Conservation (phyloP, 2,113 vertebrate genomes). For the Donacobius atricapilla region DNA sequence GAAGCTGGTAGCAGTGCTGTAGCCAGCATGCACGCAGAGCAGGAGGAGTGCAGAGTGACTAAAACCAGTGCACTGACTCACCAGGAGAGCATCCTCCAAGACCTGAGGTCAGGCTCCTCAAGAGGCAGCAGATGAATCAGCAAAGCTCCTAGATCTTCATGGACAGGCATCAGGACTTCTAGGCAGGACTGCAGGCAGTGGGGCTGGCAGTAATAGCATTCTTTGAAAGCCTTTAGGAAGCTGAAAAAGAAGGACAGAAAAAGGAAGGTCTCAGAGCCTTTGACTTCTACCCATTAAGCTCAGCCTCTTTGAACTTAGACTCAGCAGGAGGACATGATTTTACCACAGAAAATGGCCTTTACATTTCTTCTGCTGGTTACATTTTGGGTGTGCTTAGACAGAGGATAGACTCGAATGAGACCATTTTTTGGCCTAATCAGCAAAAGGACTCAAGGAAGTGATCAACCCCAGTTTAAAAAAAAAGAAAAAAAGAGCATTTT, state of each 20-base stretch:
- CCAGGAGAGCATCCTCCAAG: background rate
- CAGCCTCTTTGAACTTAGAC: background rate
- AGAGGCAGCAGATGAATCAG: background rate
- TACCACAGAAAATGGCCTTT: background rate
- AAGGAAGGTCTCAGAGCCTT: background rate
- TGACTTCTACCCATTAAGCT: slow-evolving; percentile 9
- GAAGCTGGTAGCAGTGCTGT: background rate
- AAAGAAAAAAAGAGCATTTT: background rate
- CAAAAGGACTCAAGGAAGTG: background rate
- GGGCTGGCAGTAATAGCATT: fast-evolving
- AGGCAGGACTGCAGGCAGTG: background rate
- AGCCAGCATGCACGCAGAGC: background rate
- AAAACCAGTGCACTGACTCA: background rate
- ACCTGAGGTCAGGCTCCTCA: background rate
- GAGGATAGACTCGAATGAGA: background rate
- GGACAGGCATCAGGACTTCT: background rate
- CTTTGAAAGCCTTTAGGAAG: background rate
- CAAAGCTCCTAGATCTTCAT: background rate
- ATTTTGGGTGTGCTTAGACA: background rate
- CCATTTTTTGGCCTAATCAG: background rate
- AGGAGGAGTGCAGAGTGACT: background rate
- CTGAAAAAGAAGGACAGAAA: background rate
- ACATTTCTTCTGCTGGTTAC: background rate
- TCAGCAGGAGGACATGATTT: background rate
- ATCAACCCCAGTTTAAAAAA: background rate